Base-by-base conservation (phyloP, 2,888 invertebrate species). In the Trissonchulus latispiculum region DNA sequence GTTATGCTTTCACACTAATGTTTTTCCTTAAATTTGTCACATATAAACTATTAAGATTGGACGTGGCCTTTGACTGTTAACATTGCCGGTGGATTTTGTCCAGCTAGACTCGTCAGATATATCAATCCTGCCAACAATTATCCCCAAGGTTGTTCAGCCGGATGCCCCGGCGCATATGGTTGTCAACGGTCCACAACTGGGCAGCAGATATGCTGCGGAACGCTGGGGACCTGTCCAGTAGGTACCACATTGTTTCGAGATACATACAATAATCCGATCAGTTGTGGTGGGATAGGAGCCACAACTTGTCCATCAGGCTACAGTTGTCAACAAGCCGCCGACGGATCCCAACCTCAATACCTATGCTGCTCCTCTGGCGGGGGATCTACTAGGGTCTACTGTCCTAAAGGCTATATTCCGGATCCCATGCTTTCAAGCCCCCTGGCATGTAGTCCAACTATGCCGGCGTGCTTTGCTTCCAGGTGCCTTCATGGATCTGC, bases 81-180 rank as follows among this genome's bases (percentile, higher is more conserved):
- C 23, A 48, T 48, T 68, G 31, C 18, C 31, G 69, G 69, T 36
- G 69, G 69, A 3, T 68, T 35, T 33, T 68, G 69, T 68, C 69
- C 69, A 2, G 36, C 8, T 3, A 23, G 48, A 48, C n/a, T 68
- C 3, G 69, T 68, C 15, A n/a, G 3, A 3, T 68, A 31, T 36
- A n/a, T 68, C 69, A 68, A 36, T 36, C 28, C 28, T n/a, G 29
- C 23, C n/a, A n/a, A n/a, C 36, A 36, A 68, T 36, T 2, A 8
- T 68, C 35, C 36, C 36, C 69, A 68, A 36, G 32, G 32, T 23
- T 68, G 69, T 36, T 36, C 8, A 28, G 8, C n/a, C 18, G n/a
- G 36, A 23, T 68, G 69, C n/a, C 69, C 69, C n/a, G 23, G n/a
- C n/a, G 69, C 35, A 23, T 68, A 36, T 68, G 35, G 35, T 8